These are phyloP conservation scores for Notiomystis cincta DNA, from an alignment of 2,113 vertebrate genomes.

Conservation along the genomic window DNA sequence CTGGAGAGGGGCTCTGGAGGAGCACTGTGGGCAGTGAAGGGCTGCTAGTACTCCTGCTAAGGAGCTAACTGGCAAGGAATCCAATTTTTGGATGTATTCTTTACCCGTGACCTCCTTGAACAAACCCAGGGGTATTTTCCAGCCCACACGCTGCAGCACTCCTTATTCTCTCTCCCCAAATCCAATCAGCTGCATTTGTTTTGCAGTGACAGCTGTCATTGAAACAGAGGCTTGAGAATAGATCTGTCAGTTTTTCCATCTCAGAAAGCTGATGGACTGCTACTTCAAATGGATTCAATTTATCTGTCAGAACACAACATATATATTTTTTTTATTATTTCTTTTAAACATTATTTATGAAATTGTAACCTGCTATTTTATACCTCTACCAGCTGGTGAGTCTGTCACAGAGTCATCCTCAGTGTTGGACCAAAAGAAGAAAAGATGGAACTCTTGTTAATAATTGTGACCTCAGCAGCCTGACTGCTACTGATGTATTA, in stretches of 20 bases:
- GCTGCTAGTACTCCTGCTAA: neutral
- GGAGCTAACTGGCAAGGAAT: neutral
- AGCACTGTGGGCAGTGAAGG: accelerated
- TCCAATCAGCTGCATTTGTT: neutral
- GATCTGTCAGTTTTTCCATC: neutral
- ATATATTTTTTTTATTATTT: no score
- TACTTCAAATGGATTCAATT: slow-evolving; percentile 44
- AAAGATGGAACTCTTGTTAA: neutral
- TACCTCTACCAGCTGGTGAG: neutral
- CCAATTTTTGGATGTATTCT: neutral
- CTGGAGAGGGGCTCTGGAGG: no score
- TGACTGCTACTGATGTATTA: neutral
- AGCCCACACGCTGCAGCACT: neutral
- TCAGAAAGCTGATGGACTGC: neutral
- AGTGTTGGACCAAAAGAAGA: neutral
- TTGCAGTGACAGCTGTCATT: neutral
- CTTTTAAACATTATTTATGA: slow-evolving; percentile 37
- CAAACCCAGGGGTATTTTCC: neutral
- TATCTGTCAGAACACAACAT: slow-evolving; percentile 20
- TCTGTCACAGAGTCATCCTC: neutral
- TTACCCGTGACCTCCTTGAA: neutral
- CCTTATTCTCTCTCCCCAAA: neutral
- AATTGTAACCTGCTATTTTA: slow-evolving; percentile 38
- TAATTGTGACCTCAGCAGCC: neutral
- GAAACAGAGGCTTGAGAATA: neutral